Percentiles rank a stretch among this genome's conserved stretches.
Conservation (phyloP, 2,888 invertebrate species). For the Noctua janthe region DNA sequence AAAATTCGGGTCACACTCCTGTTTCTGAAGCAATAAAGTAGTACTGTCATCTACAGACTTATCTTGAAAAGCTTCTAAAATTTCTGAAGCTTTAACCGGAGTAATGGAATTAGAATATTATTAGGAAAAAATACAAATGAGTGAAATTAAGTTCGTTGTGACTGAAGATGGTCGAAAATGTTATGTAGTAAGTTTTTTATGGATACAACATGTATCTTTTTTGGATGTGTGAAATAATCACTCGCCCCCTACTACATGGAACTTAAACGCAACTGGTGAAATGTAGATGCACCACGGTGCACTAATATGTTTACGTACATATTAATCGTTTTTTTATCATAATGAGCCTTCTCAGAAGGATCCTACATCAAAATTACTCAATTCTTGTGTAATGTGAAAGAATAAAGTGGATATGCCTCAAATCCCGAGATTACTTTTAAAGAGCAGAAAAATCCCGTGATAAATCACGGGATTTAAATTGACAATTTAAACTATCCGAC, state of each 20-base stretch:
- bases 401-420: too few species aligned
- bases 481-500: too few species aligned
- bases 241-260: too few species aligned
- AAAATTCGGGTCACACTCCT: constrained; percentile 54
- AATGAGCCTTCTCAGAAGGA: neutral
- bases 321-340: neutral
- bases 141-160: too few species aligned
- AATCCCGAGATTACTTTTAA: too few species aligned
- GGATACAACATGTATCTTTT: too few species aligned
- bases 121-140: neutral
- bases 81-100: constrained; percentile 15
- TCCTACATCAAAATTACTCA: neutral
- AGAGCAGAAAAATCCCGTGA: too few species aligned
- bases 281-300: too few species aligned
- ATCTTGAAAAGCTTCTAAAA: constrained; percentile 24
- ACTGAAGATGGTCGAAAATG: neutral
- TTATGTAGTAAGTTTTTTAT: too few species aligned
- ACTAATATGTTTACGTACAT: neutral
- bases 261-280: too few species aligned
- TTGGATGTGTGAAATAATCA: too few species aligned
- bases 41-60: constrained; percentile 35
- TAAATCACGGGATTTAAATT: too few species aligned
- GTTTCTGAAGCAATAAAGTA: constrained; percentile 49
- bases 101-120: constrained; percentile 34
- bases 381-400: neutral